Base-by-base conservation (phyloP, 2,888 invertebrate genomes). In the Papilio protenor region DNA sequence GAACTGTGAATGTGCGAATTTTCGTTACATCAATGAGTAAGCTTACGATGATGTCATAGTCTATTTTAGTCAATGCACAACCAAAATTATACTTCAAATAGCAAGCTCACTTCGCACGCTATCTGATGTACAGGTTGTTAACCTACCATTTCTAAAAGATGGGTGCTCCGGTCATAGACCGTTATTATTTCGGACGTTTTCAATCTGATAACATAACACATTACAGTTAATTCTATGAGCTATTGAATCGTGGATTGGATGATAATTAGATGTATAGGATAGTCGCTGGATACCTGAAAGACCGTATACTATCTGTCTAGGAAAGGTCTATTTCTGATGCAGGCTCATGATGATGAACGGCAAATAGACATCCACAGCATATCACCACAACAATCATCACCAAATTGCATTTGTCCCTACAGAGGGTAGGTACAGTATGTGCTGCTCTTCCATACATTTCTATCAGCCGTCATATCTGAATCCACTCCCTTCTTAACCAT, bases 131-230 rank as follows among this genome's bases (percentile, higher is more conserved):
- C 27, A 64, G 73, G 73, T 64, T 57, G 40, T 64, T 73, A 64
- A 73, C 73, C 77, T 21, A 23, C 55, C 64, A 73, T 23, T 77
- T 55, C 77, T 27, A 45, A 73, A 77, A 77, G 40, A n/a, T 66
- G 66, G 23, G 23, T 55, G 59, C 49, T n/a, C 14, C 55, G 66
- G 61, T 77, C 73, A 57, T 64, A 73, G 73, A 52, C 73, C 57
- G 76, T 61, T 57, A 70, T 55, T 57, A 33, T 59, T 71, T 64
- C 27, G 45, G 66, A 10, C 72, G 64, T 59, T 77, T 10, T 73
- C 77, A 66, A 77, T 73, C 77, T 71, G 76, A 71, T 76, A 76
- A 71, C 12, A 61, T 49, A 73, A 73, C n/a, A 57, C n/a, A 57
- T 33, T 57, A 75, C 18, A 70, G 55, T 70, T 70, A 70, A 76